Base-by-base conservation (phyloP, 2,113 vertebrate genomes). In the Leuciscus idus region DNA sequence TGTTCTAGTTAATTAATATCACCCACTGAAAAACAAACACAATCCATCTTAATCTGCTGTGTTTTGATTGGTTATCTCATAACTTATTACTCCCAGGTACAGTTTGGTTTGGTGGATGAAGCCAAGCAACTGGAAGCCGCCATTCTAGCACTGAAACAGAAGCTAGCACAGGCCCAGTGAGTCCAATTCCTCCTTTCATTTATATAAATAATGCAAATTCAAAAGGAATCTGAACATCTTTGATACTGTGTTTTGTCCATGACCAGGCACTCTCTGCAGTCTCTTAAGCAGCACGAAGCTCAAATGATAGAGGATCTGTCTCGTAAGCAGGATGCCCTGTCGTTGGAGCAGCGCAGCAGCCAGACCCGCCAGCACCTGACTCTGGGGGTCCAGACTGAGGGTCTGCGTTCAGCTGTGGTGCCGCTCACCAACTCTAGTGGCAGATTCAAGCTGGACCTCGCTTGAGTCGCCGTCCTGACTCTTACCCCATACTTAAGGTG, bases 151-250 rank as follows among this genome's bases (percentile, higher is more conserved):
- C 92, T 99, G 86, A 94, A 91, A 81, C 92, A 95, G 92, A 98
- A 99, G 89, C 90, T 97, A 21, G 92, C 92, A 0, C 94, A 99
- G 75, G 93, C 96, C 15, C 96, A 96, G 98, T 99, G 92, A 92
- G 98, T 96, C 64, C 3, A 23, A 11, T 48, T 2, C 23, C 4
- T 70, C 9, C 8, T 19, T 36, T 21, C 4, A 28, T 26, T 64
- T 66, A 19, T 70, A 52, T 52, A 33, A 30, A 82, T 48, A 33
- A 19, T 70, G 46, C 11, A 55, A 30, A 48, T 83, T 19, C 28
- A 70, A 64, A 48, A 2, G 3, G 2, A 30, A 33, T 76, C 9
- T 59, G 39, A 50, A 11, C 5, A 39, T 2, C 13, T 61, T 30
- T 61, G 46, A n/a, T 61, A 1, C 19, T 9, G 52, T 57, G 55